These are phyloP conservation scores for Cairina moschata DNA, from an alignment of 2,113 vertebrate genomes.

Conservation along the genomic window DNA sequence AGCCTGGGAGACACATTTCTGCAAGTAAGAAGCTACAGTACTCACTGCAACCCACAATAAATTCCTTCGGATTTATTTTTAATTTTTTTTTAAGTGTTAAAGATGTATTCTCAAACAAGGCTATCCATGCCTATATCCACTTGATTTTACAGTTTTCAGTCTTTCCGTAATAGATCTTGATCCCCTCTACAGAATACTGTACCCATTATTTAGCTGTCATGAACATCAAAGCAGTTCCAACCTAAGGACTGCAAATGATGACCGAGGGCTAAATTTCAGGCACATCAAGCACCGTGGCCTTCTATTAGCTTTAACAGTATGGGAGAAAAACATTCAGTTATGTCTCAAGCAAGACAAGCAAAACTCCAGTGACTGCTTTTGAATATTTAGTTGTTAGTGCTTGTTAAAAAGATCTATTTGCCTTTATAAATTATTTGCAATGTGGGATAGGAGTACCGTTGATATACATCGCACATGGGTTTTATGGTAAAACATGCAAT, in stretches of 20 bases:
- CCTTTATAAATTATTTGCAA: neutral
- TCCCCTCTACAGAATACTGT: neutral
- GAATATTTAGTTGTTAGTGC: neutral
- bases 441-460: neutral
- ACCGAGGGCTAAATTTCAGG: neutral
- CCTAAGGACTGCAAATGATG: neutral
- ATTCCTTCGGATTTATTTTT: neutral
- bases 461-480: neutral
- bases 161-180: neutral
- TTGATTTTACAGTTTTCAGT: neutral
- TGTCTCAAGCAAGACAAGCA: neutral
- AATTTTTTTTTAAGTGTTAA: neutral
- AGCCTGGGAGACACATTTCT: neutral
- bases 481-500: neutral
- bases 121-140: neutral
- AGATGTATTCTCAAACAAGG: neutral
- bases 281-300: neutral
- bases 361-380: neutral
- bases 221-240: neutral
- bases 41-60: neutral
- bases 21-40: neutral
- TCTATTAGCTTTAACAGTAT: neutral
- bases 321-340: neutral
- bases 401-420: neutral
- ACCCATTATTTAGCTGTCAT: neutral